Conservation (phyloP, 2,113 vertebrate genomes). For the Cheilinus undulatus region DNA sequence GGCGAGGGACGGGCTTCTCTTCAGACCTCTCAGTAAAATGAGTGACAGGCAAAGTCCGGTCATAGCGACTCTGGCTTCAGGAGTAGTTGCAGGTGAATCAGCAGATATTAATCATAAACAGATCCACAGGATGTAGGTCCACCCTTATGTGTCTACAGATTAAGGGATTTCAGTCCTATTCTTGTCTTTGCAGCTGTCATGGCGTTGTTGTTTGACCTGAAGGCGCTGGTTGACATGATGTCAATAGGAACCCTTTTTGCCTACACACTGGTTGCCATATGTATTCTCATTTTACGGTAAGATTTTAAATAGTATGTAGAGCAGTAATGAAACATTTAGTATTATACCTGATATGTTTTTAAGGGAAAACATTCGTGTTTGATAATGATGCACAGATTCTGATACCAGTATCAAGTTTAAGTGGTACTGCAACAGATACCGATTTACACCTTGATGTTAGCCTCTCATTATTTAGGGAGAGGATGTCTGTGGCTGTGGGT, state of each 20-base stretch:
- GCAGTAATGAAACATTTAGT: neutral
- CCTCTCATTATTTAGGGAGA: too few species aligned
- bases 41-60: slow-evolving; percentile 89
- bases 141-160: neutral
- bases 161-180: neutral
- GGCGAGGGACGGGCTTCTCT: slow-evolving; percentile 95
- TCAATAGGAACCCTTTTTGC: slow-evolving; percentile 95
- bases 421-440: too few species aligned
- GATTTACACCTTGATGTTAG: too few species aligned
- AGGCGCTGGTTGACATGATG: slow-evolving; percentile 95
- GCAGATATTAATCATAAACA: neutral
- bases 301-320: neutral
- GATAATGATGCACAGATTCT: too few species aligned
- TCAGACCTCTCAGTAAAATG: slow-evolving; percentile 85
- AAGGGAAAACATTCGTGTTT: neutral
- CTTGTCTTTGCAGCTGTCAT: slow-evolving; percentile 85
- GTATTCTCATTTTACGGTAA: slow-evolving; percentile 95
- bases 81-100: slow-evolving; percentile 87
- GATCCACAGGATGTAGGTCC: too few species aligned
- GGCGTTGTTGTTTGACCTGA: slow-evolving; percentile 93
- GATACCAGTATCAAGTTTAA: too few species aligned
- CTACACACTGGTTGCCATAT: slow-evolving; percentile 93
- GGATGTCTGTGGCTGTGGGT: too few species aligned
- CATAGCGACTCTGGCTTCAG: slow-evolving; percentile 89
- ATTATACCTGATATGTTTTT: too few species aligned